Base-by-base conservation (phyloP, 2,888 invertebrate species). In the Rhagonycha lutea region DNA sequence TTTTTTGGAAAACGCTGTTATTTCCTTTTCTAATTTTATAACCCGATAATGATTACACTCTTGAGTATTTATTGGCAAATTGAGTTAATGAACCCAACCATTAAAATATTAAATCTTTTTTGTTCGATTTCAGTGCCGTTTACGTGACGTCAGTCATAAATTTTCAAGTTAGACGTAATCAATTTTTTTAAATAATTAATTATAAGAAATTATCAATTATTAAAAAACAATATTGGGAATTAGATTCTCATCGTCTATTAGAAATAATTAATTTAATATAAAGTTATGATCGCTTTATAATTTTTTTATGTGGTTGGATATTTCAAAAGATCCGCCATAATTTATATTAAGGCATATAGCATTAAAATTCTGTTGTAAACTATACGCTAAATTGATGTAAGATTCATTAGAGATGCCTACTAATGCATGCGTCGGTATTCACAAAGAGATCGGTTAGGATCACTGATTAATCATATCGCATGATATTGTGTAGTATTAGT, bases 391-490 rank as follows among this genome's bases (percentile, higher is more conserved):
- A 70, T 61, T 18, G 76, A 76, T 73, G 73, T 74, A 79, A 79
- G 80, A 80, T 80, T 81, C 76, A 81, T 82, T 81, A 79, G 76
- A 70, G 71, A 67, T 79, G 78, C 75, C 76, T 65, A 65, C 63
- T 79, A 80, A 80, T 81, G 77, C 79, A 78, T 78, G 78, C 74
- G 83, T 83, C 85, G 86, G 86, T 83, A 81, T 79, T 81, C 80
- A 84, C 85, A 86, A 86, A 86, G 85, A 82, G 82, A 83, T 82
- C 82, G 81, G 79, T 81, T 83, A 82, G 83, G 83, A 83, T 82
- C 84, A 82, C 85, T 85, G 86, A 88, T 88, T 87, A 87, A 88
- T 88, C 87, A 87, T 87, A 87, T 88, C 83, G 87, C 87, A 87
- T 87, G 88, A 84, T 86, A 79, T 80, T 79, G 81, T 80, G 80